Base-by-base conservation (phyloP, 1,140 invertebrate species). In the Drosophila orosa region DNA sequence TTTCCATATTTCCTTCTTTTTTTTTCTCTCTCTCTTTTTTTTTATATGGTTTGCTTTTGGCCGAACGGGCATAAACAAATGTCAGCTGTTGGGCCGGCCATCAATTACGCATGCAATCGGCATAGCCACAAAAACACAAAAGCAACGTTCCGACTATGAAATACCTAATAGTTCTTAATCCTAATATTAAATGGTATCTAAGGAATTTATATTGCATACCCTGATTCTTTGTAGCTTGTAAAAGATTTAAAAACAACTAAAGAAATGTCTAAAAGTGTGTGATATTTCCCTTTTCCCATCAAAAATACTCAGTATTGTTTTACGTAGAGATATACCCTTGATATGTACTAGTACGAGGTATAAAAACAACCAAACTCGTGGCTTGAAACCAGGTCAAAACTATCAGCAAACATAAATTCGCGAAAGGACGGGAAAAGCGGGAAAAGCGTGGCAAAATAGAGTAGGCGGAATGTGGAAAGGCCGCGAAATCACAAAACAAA, bases 81-180 rank as follows among this genome's bases (percentile, higher is more conserved):
- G 75, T 82, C 83, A 86, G 83, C 83, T 87, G 83, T 86, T 68
- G 48, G 47, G 47, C 31, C 61, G 61, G 50, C 68, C 83, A 87
- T 84, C 80, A 84, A 84, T 87, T 87, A 87, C 84, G 80, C 84
- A 87, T 83, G 84, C 84, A 87, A 83, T 78, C 78, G 71, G 50
- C 56, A 68, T 42, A 44, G 44, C 54, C 59, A 52, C 69, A 74
- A 15, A 48, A 52, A 58, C 61, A 48, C 10, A 4, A 35, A 17
- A 1, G 1, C 29, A 52, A 52, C 8, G 50, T 5, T 29, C 1
- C 50, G 50, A 52, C 29, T 52, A 52, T 22, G 2, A 22, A 3
- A 10, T 52, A 35, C 50, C 48, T 33, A 13, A 15, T 15, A 6
- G 5, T 12, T 17, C 5, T 19, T 5, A 5, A 0, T 2, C 3